phyloP scores from a whole-genome alignment of 2,797 vertebrate species.

The Oreortyx pictus region DNA sequence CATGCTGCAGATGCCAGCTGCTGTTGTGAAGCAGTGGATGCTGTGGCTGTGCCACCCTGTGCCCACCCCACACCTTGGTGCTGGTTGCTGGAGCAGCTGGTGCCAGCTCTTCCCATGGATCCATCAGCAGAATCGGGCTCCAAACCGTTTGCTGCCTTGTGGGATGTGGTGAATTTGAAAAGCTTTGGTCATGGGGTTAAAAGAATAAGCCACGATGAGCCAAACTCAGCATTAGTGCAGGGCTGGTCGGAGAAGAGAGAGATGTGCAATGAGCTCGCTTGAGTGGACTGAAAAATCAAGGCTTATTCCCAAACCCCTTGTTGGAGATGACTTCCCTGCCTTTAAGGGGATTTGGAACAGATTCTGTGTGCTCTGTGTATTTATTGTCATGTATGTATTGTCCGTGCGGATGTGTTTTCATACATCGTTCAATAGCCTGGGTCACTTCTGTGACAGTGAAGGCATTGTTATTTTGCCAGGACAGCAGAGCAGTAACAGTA shows the following conservation, averaged over 20 bases:
- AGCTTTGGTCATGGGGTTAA: not conserved
- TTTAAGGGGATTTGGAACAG: constrained; percentile 29
- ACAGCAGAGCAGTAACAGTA: constrained; percentile 65
- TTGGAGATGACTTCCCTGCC: not conserved
- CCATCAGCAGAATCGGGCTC: not conserved
- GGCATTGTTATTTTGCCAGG: constrained; percentile 71
- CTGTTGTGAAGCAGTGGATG: not conserved
- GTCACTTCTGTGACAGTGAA: constrained; percentile 53
- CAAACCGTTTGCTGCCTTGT: not conserved
- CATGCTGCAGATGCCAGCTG: accelerated
- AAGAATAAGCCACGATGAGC: not conserved
- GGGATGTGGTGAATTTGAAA: not conserved
- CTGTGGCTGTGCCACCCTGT: no score
- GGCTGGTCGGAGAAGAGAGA: not conserved
- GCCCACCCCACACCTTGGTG: not conserved
- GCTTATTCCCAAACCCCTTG: not conserved
- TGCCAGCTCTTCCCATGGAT: not conserved
- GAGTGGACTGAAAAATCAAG: not conserved
- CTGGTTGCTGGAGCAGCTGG: not conserved
- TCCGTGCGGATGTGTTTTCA: not conserved
- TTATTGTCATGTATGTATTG: not conserved
- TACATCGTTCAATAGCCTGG: not conserved
- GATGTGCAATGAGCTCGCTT: not conserved
- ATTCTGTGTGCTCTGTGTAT: not conserved
- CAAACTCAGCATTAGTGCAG: not conserved